Percentiles rank a stretch among this genome's conserved stretches.
Evolutionary conservation across 2,113 vertebrate genomes (phyloP).

Genomic region (Crotalus viridis): DNA sequence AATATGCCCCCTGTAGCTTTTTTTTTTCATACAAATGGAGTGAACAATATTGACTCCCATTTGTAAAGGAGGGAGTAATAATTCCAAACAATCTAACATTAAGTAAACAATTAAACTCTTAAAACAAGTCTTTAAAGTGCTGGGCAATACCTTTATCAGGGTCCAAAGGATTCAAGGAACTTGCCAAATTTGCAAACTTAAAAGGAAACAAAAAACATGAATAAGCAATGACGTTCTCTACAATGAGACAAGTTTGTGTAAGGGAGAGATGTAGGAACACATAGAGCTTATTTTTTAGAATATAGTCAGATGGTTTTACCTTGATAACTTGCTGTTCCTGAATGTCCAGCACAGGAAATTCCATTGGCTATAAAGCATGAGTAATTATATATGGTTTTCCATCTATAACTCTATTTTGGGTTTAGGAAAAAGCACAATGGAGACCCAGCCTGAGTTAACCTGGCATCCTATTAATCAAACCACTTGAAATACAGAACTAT

Average conservation of each 20-base stretch:
- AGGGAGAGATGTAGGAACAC: background rate
- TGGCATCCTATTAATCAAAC: background rate
- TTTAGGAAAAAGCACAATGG: background rate
- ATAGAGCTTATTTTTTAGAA: background rate
- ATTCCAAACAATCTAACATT: background rate
- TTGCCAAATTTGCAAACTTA: constrained; percentile 81
- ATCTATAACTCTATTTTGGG: background rate
- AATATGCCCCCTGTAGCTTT: background rate
- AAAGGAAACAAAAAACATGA: constrained; percentile 29
- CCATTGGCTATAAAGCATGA: background rate
- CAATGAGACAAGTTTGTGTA: background rate
- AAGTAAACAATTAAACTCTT: background rate
- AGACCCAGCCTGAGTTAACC: background rate
- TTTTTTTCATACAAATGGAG: background rate
- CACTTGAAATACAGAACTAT: background rate
- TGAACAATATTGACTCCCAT: background rate
- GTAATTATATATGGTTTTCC: background rate
- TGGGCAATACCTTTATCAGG: constrained; percentile 80
- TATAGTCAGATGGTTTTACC: background rate
- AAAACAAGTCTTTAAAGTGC: background rate
- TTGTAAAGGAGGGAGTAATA: background rate
- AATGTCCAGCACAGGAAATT: background rate
- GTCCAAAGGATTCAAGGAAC: constrained; percentile 75
- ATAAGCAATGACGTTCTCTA: background rate
- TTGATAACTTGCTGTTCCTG: background rate